Evolutionary conservation across 2,113 vertebrate genomes (phyloP).

Genomic region (Rhodinocichla rosea): DNA sequence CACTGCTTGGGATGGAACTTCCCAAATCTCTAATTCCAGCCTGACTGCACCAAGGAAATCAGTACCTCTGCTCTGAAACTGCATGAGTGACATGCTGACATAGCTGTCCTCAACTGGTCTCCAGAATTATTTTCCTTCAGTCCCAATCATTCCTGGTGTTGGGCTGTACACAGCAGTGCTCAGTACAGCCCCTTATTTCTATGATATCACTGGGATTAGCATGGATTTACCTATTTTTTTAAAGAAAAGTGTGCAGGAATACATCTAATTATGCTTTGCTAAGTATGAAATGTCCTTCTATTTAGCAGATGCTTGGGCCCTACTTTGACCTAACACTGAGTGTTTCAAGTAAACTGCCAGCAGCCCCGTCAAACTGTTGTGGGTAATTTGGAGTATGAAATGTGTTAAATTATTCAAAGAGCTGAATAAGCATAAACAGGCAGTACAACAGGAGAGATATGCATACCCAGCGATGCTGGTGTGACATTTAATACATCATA

Average conservation of each 20-base stretch:
- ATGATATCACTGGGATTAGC: not conserved
- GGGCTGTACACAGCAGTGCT: not conserved
- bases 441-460: constrained; percentile 74
- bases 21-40: not conserved
- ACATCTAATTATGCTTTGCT: constrained; percentile 74
- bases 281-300: constrained; percentile 75
- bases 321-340: constrained; percentile 80
- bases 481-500: constrained; percentile 93
- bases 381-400: constrained; percentile 91
- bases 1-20: not conserved
- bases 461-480: constrained; percentile 78
- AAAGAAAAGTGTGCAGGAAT: constrained; percentile 41
- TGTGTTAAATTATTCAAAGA: constrained; percentile 89
- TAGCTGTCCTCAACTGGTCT: not conserved
- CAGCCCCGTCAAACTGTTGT: constrained; percentile 84
- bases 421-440: constrained; percentile 94
- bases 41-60: not conserved
- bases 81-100: not conserved
- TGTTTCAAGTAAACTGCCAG: constrained; percentile 80
- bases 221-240: constrained; percentile 14
- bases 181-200: not conserved
- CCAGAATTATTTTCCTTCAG: not conserved
- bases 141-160: not conserved
- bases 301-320: constrained; percentile 79
- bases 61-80: not conserved